Percentiles rank a stretch among this genome's conserved stretches.
phyloP scores from a whole-genome alignment of 2,888 invertebrate genomes.

The Amphipyra tragopoginis region DNA sequence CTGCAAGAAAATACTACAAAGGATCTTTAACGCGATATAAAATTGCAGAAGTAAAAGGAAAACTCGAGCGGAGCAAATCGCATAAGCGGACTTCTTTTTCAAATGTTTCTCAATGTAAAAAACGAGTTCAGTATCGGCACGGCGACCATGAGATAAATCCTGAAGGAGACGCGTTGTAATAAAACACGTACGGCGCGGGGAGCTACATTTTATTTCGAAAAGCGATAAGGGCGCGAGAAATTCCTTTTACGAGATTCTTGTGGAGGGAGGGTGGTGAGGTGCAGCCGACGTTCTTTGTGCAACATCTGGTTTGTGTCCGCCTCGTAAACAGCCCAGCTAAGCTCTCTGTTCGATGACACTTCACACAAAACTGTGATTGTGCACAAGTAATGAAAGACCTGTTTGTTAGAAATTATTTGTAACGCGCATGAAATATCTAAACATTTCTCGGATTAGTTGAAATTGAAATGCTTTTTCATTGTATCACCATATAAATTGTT shows the following conservation, averaged over 20 bases:
- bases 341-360: constrained; percentile 54
- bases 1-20: constrained; percentile 5
- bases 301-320: constrained; percentile 85
- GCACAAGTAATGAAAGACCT: constrained; percentile 33
- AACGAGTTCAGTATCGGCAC: constrained; percentile 75
- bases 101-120: constrained; percentile 74
- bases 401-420: constrained; percentile 20
- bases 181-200: constrained; percentile 87
- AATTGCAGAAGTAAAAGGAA: constrained; percentile 61
- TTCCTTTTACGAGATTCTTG: constrained; percentile 88
- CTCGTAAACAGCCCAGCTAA: constrained; percentile 56
- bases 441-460: neutral
- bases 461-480: too few species aligned
- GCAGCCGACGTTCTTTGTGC: constrained; percentile 73
- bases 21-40: constrained; percentile 28
- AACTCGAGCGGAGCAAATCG: constrained; percentile 73
- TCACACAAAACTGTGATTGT: constrained; percentile 52
- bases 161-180: constrained; percentile 85
- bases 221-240: constrained; percentile 89
- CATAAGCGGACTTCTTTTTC: constrained; percentile 76
- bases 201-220: constrained; percentile 89
- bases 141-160: constrained; percentile 86
- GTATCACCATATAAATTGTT: too few species aligned
- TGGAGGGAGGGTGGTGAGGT: constrained; percentile 72
- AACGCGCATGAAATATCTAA: neutral